These are phyloP conservation scores for Ceratosolen solmsi DNA, from an alignment of 1,140 invertebrate species.

Conservation along the genomic window DNA sequence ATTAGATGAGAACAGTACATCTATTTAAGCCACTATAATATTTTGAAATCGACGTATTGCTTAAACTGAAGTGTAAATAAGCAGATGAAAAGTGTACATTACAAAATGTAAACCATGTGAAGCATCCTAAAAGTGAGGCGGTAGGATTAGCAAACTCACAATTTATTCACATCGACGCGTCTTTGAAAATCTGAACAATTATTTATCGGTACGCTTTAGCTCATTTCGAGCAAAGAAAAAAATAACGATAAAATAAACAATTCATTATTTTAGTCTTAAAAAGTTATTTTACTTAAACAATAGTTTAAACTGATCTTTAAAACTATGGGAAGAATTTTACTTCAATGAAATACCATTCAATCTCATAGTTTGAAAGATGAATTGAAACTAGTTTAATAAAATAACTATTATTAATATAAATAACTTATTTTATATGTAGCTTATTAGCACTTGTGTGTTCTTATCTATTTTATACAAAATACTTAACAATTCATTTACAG, in stretches of 20 bases:
- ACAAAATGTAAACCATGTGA: constrained; percentile 30
- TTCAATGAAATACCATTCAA: constrained; percentile 19
- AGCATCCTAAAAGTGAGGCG: constrained; percentile 44
- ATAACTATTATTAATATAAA: constrained; percentile 45
- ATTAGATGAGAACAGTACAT: neutral
- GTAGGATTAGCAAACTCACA: constrained; percentile 39
- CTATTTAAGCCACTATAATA: neutral
- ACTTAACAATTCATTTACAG: neutral
- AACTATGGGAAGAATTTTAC: constrained; percentile 11
- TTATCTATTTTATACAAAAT: constrained; percentile 24
- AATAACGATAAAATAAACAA: constrained; percentile 44
- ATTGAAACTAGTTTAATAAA: constrained; percentile 44
- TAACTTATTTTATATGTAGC: constrained; percentile 42
- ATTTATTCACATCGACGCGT: constrained; percentile 44
- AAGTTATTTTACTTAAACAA: constrained; percentile 33
- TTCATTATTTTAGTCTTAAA: constrained; percentile 44
- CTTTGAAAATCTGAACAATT: constrained; percentile 40
- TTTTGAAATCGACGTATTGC: neutral
- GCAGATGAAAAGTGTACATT: constrained; percentile 21
- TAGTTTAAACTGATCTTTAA: constrained; percentile 39
- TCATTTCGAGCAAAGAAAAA: constrained; percentile 20
- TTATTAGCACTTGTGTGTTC: constrained; percentile 35
- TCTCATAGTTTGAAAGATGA: constrained; percentile 25
- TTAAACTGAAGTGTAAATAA: neutral
- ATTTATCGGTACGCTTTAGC: constrained; percentile 27